Evolutionary conservation across 2,113 vertebrate genomes (phyloP), one percentile per base, ranked within the genome.

Genomic region (Collichthys lucidus): DNA sequence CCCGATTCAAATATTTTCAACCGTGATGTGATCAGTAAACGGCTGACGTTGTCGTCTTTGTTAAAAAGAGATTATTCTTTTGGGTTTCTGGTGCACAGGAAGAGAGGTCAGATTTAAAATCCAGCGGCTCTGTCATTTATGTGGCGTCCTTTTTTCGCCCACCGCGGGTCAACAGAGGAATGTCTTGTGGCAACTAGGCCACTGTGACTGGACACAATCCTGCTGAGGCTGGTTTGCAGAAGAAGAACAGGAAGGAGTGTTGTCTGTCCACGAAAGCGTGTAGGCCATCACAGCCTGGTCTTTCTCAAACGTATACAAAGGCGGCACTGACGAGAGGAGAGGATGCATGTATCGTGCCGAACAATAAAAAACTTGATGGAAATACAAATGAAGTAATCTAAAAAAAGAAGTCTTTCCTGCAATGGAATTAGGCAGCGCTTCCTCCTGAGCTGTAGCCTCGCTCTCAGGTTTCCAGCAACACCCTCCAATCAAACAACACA

Each of bases 191-290:
- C 78, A 55, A 74, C 79, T 56, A 52, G 70, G 79, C 73, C 55
- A 22, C 80, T 89, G 85, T 93, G 92, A 94, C 91, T 87, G 88
- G 86, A 93, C 89, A 90, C 73, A 89, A 88, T 72, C 86, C 59
- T 53, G 76, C 77, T 76, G 75, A 78, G 81, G 72, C 80, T 2
- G 72, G 86, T 74, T 74, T 29, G 31, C 29, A 9, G 49, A 61
- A 42, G 66, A 50, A n/a, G 73, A 65, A 81, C 47, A 67, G 53
- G 55, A 79, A 80, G 81, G 82, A 86, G 75, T 49, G 85, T 59
- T 67, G 67, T 44, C 77, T 57, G 71, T 29, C 31, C 44, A 69
- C 31, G 8, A 65, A 47, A 47, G 74, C 47, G 78, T 68, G 86
- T 87, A 79, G 86, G 89, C 87, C 42, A 19, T 73, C 70, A 88